These are phyloP conservation scores for Metridium senile DNA, from an alignment of 92 coral and sea anemone genomes.

Conservation along the genomic window DNA sequence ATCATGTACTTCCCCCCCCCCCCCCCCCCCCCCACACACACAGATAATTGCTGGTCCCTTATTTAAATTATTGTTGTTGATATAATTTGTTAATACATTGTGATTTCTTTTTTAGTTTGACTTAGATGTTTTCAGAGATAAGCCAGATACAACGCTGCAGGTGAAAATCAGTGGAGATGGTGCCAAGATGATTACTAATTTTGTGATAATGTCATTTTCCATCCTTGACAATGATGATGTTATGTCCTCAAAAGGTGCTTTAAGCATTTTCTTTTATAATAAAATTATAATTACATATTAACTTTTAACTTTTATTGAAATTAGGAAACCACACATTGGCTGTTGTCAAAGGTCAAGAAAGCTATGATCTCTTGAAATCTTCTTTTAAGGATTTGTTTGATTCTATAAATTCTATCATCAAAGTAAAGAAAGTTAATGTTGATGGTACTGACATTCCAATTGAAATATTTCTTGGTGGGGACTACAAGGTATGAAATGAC, in stretches of 20 bases:
- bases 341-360: conserved; percentile 59
- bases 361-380: conserved; percentile 51
- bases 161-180: conserved; percentile 46
- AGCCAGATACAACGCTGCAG: conserved; percentile 16
- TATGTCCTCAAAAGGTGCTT: conserved; percentile 45
- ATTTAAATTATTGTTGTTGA: background rate
- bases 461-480: conserved; percentile 42
- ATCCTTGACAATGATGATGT: conserved; percentile 42
- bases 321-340: conserved; percentile 55
- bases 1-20: no score
- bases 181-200: conserved; percentile 42
- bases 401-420: no score
- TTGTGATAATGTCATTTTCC: conserved; percentile 40
- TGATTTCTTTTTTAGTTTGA: conserved; percentile 9
- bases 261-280: background rate
- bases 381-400: conserved; percentile 51
- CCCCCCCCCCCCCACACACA: no score
- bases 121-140: conserved; percentile 2
- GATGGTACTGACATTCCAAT: conserved; percentile 35
- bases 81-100: conserved; percentile 6
- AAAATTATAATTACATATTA: background rate
- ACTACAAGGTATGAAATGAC: conserved; percentile 37
- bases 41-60: no score
- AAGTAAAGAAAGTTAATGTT: conserved; percentile 7
- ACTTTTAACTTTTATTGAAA: background rate